phyloP scores from a whole-genome alignment of 2,888 invertebrate species.

The Monoplex corrugatus region DNA sequence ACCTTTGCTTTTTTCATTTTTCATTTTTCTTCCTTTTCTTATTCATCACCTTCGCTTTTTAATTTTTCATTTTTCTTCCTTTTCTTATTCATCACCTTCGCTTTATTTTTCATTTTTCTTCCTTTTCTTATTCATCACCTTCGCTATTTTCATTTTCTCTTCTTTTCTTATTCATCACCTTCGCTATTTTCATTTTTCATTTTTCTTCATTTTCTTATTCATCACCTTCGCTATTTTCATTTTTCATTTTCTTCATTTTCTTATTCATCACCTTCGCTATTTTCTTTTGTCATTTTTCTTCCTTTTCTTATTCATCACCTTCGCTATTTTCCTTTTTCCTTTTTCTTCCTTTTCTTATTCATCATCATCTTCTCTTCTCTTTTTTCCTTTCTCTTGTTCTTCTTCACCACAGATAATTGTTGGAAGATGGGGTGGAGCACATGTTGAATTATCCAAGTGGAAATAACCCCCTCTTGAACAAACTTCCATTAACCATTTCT shows the following conservation, averaged over 20 bases:
- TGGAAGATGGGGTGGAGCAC: too few relatives aligned
- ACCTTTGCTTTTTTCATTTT: not conserved
- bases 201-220: not conserved
- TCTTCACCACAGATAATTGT: too few relatives aligned
- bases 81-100: too few relatives aligned
- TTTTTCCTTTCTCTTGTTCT: not conserved
- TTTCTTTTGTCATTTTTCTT: too few relatives aligned
- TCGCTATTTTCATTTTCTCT: not conserved
- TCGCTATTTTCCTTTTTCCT: not conserved
- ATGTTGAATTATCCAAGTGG: too few relatives aligned
- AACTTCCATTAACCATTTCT: too few relatives aligned
- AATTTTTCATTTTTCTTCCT: not conserved
- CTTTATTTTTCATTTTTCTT: too few relatives aligned
- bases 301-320: not conserved
- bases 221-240: not conserved
- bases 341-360: not conserved
- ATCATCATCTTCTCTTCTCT: not conserved
- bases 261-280: too few relatives aligned
- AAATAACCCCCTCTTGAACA: too few relatives aligned
- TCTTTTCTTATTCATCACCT: not conserved
- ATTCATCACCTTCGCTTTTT: not conserved
- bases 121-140: not conserved
- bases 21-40: not conserved
- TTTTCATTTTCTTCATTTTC: not conserved
- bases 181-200: not conserved